phyloP scores from a whole-genome alignment of 1,140 invertebrate species.

The Drosophila saltans region DNA sequence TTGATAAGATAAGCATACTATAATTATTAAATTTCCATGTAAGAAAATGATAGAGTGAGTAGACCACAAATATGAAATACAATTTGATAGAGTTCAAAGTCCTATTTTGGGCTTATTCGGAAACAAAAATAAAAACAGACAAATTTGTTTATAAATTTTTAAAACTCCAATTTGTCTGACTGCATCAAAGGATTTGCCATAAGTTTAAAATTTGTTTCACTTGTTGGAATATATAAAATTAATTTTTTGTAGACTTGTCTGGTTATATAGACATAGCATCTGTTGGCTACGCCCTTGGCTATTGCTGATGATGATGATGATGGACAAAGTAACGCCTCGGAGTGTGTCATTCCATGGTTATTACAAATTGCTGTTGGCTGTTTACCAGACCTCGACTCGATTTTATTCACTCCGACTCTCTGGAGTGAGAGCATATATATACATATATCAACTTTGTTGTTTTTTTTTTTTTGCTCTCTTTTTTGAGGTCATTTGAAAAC shows the following conservation, averaged over 20 bases:
- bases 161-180: background rate
- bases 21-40: too few relatives aligned
- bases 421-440: slow-evolving; percentile 27
- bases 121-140: too few relatives aligned
- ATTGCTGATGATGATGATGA: slow-evolving; percentile 30
- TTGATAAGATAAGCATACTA: too few relatives aligned
- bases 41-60: too few relatives aligned
- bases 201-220: background rate
- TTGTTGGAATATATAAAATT: too few relatives aligned
- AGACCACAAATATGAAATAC: too few relatives aligned
- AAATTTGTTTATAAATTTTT: too few relatives aligned
- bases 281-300: slow-evolving; percentile 1
- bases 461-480: background rate
- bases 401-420: background rate
- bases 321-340: slow-evolving; percentile 32
- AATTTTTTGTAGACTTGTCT: too few relatives aligned
- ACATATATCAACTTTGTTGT: slow-evolving; percentile 28
- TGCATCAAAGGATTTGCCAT: background rate
- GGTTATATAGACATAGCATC: background rate
- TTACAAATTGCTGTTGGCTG: slow-evolving; percentile 64
- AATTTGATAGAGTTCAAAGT: too few relatives aligned
- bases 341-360: slow-evolving; percentile 50
- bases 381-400: slow-evolving; percentile 39
- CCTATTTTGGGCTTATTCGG: too few relatives aligned
- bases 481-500: slow-evolving; percentile 4